Conservation (phyloP, 2,797 vertebrate genomes). For the Rallus crepitans region DNA sequence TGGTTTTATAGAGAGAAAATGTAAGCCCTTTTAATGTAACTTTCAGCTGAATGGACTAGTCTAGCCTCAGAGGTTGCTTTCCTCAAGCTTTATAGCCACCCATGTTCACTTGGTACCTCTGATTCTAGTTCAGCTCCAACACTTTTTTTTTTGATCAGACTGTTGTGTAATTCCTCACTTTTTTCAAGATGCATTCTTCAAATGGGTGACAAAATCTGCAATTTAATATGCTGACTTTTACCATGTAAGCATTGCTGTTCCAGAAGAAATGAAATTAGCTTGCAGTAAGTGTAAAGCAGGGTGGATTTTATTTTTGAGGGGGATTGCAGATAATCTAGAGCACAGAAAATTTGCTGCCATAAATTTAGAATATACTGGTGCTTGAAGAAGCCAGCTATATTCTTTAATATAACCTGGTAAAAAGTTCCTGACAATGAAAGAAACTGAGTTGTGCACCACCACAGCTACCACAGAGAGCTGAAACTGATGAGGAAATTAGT, state of each 20-base stretch:
- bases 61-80: background rate
- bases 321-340: background rate
- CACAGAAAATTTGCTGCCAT: background rate
- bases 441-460: background rate
- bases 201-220: background rate
- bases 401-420: background rate
- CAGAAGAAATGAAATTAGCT: background rate
- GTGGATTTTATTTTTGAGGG: background rate
- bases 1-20: background rate
- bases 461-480: background rate
- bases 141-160: background rate
- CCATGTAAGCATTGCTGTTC: background rate
- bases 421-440: background rate
- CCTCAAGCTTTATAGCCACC: background rate
- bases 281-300: background rate
- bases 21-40: background rate
- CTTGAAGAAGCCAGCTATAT: background rate
- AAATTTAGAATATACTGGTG: background rate
- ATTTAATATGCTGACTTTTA: background rate
- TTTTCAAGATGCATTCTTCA: background rate
- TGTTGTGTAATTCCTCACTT: background rate
- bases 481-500: background rate
- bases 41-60: background rate
- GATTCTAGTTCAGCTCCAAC: background rate
- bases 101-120: background rate